phyloP scores from a whole-genome alignment of 2,113 vertebrate genomes.

The Mesitornis unicolor region DNA sequence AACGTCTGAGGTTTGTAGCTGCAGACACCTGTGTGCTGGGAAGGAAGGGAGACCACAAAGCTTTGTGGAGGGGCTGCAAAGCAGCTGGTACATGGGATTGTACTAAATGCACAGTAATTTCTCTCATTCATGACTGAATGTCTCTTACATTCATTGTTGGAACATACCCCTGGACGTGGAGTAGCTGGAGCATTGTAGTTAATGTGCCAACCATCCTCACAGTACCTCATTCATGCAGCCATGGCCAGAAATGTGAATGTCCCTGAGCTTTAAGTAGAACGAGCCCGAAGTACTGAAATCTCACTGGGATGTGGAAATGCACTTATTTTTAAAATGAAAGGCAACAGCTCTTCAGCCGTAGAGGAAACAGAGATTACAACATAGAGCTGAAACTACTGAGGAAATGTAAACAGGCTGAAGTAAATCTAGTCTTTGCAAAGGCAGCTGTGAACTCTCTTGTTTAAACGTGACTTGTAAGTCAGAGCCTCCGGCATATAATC shows the following conservation, averaged over 20 bases:
- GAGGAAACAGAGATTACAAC: background rate
- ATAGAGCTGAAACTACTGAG: background rate
- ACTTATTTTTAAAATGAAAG: background rate
- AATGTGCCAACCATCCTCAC: background rate
- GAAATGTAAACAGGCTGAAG: background rate
- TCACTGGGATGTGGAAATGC: background rate
- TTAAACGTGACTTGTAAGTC: background rate
- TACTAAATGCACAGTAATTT: background rate
- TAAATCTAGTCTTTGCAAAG: background rate
- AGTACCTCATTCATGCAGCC: background rate
- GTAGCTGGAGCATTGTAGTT: background rate
- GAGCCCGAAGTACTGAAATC: background rate
- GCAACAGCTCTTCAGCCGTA: background rate
- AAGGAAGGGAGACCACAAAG: background rate
- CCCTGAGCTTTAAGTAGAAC: background rate
- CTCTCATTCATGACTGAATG: background rate
- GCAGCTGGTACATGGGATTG: background rate
- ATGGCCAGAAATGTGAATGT: background rate
- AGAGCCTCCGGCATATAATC: background rate
- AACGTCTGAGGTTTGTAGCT: background rate
- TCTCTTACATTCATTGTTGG: background rate
- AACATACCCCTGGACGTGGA: background rate
- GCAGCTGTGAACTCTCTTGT: background rate
- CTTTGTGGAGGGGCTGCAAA: background rate
- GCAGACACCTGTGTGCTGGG: background rate